Conservation (phyloP, 2,113 vertebrate species). For the Dromas ardeola region DNA sequence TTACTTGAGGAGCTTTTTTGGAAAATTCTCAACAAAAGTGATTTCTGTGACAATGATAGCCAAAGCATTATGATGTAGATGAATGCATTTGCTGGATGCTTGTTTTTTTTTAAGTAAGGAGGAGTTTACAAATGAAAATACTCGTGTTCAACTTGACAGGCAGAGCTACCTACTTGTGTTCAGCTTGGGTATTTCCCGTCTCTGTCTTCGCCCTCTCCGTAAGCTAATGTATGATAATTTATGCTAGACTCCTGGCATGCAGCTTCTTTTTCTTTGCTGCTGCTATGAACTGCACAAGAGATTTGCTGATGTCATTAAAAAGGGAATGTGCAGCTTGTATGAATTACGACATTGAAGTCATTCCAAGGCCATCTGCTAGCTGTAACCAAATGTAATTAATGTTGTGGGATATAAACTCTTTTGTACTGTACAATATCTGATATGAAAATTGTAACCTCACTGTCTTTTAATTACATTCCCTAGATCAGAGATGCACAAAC, state of each 20-base stretch:
- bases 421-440: not conserved
- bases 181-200: not conserved
- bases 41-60: not conserved
- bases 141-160: not conserved
- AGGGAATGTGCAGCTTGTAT: slow-evolving; percentile 41
- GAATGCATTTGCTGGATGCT: not conserved
- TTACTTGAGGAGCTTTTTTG: not conserved
- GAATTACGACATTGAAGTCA: slow-evolving; percentile 51
- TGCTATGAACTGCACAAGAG: slow-evolving; percentile 14
- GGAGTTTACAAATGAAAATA: not conserved
- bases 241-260: not conserved
- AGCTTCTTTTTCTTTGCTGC: slow-evolving; percentile 34
- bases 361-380: slow-evolving; percentile 60
- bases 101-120: not conserved
- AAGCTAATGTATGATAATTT: slow-evolving; percentile 30
- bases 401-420: not conserved
- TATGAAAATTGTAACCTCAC: not conserved
- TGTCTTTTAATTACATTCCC: not conserved
- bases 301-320: slow-evolving; percentile 60
- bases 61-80: not conserved
- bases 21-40: not conserved
- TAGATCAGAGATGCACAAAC: not conserved
- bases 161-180: not conserved
- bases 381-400: slow-evolving; percentile 39
- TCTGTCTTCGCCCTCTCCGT: not conserved